Percentiles rank a stretch among this genome's conserved stretches.
Evolutionary conservation across 2,113 vertebrate genomes (phyloP).

Genomic region (Pyrgilauda ruficollis): DNA sequence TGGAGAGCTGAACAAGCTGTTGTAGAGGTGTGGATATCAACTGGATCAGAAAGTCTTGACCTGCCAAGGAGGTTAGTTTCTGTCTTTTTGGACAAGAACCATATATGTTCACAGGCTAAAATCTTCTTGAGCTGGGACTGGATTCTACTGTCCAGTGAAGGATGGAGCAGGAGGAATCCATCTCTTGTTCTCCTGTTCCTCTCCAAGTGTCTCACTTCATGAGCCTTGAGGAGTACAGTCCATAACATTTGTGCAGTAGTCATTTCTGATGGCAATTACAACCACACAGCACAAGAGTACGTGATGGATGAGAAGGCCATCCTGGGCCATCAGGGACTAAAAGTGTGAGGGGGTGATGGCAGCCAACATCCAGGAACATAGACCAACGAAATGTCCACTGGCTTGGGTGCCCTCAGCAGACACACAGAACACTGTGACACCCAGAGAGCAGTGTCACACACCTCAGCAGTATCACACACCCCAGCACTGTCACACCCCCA

Average conservation of each 20-base stretch:
- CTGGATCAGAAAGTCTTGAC: neutral
- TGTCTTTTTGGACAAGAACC: neutral
- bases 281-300: neutral
- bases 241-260: neutral
- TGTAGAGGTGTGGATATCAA: neutral
- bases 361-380: fast-evolving
- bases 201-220: fast-evolving
- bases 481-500: no score
- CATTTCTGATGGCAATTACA: neutral
- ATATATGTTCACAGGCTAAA: neutral
- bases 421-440: neutral
- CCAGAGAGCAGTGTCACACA: fast-evolving
- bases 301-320: fast-evolving
- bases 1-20: neutral
- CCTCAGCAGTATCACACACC: no score
- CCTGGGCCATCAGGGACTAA: neutral
- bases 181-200: neutral
- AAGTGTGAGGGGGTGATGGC: no score
- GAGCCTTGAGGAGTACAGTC: neutral
- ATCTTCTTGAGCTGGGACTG: neutral
- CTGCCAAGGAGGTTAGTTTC: neutral
- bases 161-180: neutral
- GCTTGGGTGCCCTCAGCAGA: neutral
- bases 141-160: neutral
- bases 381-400: fast-evolving